Base-by-base conservation (phyloP, 1,140 invertebrate genomes). In the Drosophila ercepeae region DNA sequence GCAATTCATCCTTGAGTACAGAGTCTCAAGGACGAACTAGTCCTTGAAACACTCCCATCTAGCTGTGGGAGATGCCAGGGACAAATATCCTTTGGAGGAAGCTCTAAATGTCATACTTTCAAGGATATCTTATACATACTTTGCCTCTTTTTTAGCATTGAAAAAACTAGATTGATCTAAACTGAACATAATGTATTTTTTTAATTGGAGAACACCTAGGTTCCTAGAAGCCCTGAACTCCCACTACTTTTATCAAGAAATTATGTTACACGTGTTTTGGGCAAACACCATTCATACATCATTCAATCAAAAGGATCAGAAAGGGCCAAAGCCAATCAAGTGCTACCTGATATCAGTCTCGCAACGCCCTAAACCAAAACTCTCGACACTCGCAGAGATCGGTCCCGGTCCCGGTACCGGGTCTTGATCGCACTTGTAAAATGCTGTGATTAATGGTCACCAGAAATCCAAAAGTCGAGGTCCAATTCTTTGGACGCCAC, bases 361-460 rank as follows among this genome's bases (percentile, higher is more conserved):
- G 53, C 53, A 54, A 81, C 77, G 67, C 67, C 59, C 39, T 23
- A 36, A 29, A 13, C 34, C 23, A 14, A 54, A 51, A 53, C 48
- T 41, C 44, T 46, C 49, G 57, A 58, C 53, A 39, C 54, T 52
- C 18, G 19, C 9, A 36, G 46, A 50, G 55, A 71, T 64, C 70
- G 29, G 25, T 36, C 41, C n/a, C n/a, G n/a, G n/a, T n/a, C n/a
- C n/a, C n/a, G n/a, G n/a, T n/a, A n/a, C 13, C 9, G 7, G 32
- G 4, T 46, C 41, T 16, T 11, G 75, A 83, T 83, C 61, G 54
- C 54, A 83, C 76, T 78, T 78, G 63, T 54, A 72, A 75, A 59
- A 61, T 58, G 72, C 59, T 65, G 64, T 88, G 77, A 88, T 88
- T 89, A 88, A 88, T 88, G 82, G 74, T 67, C 61, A 46, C 45